These are phyloP conservation scores for Pocota personata DNA, from an alignment of 2,888 invertebrate genomes.

Conservation along the genomic window DNA sequence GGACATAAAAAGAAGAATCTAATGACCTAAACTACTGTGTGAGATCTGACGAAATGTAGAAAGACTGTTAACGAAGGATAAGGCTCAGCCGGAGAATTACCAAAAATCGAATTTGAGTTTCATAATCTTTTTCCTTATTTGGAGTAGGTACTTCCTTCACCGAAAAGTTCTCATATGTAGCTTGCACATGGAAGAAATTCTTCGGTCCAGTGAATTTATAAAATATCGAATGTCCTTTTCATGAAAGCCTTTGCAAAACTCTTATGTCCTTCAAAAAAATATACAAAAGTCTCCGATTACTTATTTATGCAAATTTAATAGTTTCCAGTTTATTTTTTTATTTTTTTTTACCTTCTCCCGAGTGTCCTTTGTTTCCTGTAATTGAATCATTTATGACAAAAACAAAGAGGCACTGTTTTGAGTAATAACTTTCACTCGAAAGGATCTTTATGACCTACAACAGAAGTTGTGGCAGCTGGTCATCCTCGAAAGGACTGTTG, in stretches of 20 bases:
- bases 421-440: slow-evolving; percentile 68
- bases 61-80: no score
- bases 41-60: no score
- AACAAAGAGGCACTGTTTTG: slow-evolving; percentile 62
- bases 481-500: slow-evolving; percentile 38
- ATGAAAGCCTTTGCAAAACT: background rate
- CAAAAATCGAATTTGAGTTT: no score
- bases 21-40: no score
- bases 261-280: background rate
- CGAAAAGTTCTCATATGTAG: background rate
- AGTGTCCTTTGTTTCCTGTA: slow-evolving; percentile 60
- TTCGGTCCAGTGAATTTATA: slow-evolving; percentile 25
- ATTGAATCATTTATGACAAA: slow-evolving; percentile 63
- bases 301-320: slow-evolving; percentile 67
- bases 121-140: no score
- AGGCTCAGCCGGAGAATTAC: no score
- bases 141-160: no score
- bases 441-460: slow-evolving; percentile 61
- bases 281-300: slow-evolving; percentile 54
- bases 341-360: background rate
- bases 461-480: slow-evolving; percentile 57
- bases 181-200: background rate
- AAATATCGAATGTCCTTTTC: slow-evolving; percentile 52
- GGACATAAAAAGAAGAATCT: no score
- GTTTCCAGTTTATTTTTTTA: slow-evolving; percentile 22